These are phyloP conservation scores for Tiliacea citrago DNA, from an alignment of 2,888 invertebrate genomes.

Conservation along the genomic window DNA sequence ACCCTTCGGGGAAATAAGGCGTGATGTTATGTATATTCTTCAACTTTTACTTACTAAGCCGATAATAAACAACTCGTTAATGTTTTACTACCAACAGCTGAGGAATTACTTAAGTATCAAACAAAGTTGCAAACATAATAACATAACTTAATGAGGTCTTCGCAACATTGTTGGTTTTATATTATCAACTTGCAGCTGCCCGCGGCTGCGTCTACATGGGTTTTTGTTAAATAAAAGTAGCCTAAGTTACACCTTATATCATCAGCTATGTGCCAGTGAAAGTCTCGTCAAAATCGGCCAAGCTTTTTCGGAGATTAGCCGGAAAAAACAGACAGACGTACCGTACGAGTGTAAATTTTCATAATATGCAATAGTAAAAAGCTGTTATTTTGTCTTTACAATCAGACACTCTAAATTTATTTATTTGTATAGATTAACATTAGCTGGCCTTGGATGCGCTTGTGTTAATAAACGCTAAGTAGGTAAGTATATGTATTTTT, in stretches of 20 bases:
- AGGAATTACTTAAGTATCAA: slow-evolving; percentile 9
- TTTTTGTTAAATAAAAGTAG: no score
- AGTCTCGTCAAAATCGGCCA: no score
- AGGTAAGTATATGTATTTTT: neutral
- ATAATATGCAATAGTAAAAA: no score
- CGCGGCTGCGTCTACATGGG: no score
- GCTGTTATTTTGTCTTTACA: no score
- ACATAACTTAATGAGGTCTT: slow-evolving; percentile 28
- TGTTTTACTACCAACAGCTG: neutral
- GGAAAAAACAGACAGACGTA: no score
- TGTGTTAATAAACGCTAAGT: neutral
- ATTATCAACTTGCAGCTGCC: neutral
- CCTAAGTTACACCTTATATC: no score
- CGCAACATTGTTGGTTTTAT: slow-evolving; percentile 25
- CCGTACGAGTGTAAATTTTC: no score
- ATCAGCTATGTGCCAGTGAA: no score
- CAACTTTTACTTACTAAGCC: neutral
- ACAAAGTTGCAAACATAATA: slow-evolving; percentile 38
- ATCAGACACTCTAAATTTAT: no score
- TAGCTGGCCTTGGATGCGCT: neutral
- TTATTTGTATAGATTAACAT: neutral
- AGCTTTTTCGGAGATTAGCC: no score
- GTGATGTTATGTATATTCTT: neutral
- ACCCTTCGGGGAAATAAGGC: no score
- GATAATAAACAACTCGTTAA: slow-evolving; percentile 11